Evolutionary conservation across 2,797 vertebrate species (phyloP), one percentile per base, ranked within the genome.

Genomic region (Mus spretus): DNA sequence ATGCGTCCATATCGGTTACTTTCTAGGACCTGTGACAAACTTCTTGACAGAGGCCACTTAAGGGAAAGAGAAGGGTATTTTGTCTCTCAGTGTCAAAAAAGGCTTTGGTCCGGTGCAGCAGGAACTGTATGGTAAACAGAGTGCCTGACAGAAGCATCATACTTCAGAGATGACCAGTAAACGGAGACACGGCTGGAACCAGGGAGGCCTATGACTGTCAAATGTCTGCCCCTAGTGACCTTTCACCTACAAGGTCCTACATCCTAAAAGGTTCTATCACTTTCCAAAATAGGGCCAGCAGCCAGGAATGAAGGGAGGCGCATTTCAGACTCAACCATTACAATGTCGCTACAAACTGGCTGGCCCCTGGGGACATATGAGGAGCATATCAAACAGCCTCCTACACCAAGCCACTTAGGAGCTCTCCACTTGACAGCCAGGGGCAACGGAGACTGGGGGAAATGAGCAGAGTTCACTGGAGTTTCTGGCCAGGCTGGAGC

Each of bases 381-480:
- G 28, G 37, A 55, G 50, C 0, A 19, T 13, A 83, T 19, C 13
- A 6, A n/a, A 50, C 15, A 37, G 67, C 37, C 28, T 61, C 31
- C 20, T 31, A 10, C 12, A 9, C 31, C n/a, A 28, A 31, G 74
- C 15, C 11, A 24, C 40, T 2, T 28, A 70, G n/a, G 12, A 12
- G 2, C 61, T 2, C 47, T 44, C 53, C n/a, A 26, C n/a, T 17
- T 40, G 31, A 20, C 17, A 72, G 24, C 34, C 65, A 14, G 2
- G n/a, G 50, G 26, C 24, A 8, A 11, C 8, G 19, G 63, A 61
- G 40, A 63, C 77, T 72, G 37, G 10, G 12, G 22, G 88, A 72
- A 79, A 3, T 10, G 9, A 2, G 14, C 1, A 55, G 22, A 61
- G 37, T 31, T 34, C 4, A 2, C 10, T 0, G 22, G 28, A 40